phyloP scores from a whole-genome alignment of 2,888 invertebrate genomes.

The Rotaria socialis region DNA sequence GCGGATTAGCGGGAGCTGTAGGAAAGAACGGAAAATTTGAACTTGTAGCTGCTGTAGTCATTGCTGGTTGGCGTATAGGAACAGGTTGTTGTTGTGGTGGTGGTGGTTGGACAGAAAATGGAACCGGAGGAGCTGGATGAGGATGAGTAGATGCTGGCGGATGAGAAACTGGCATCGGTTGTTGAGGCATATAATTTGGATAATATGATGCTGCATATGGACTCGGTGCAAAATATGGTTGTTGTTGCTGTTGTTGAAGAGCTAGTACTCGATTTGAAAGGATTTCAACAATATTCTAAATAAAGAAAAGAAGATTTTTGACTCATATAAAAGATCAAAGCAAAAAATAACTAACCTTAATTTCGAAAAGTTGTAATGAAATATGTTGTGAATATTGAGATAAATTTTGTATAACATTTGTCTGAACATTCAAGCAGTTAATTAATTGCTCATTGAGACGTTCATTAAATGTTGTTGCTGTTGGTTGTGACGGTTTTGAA shows the following conservation, averaged over 20 bases:
- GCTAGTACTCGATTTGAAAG: conserved; percentile 5
- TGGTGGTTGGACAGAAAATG: neutral
- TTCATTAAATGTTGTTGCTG: neutral
- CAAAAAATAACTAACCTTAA: neutral
- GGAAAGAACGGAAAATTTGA: neutral
- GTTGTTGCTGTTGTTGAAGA: neutral
- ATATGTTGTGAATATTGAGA: neutral
- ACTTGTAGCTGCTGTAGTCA: neutral
- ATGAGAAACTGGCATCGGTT: neutral
- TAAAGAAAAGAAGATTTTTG: neutral
- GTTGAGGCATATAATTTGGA: neutral
- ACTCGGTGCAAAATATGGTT: neutral
- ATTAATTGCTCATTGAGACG: neutral
- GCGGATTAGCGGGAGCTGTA: neutral
- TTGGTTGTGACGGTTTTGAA: neutral
- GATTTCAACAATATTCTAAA: neutral
- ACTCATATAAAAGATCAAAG: neutral
- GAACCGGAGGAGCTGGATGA: too few relatives aligned
- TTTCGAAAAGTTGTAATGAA: neutral
- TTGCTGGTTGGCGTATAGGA: neutral
- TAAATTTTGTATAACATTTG: neutral
- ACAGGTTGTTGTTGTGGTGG: neutral
- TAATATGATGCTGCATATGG: neutral
- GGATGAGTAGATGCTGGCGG: neutral
- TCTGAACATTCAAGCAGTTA: neutral